These are phyloP conservation scores for Oreohelix idahoensis DNA, from an alignment of 1,140 invertebrate genomes.

Conservation along the genomic window DNA sequence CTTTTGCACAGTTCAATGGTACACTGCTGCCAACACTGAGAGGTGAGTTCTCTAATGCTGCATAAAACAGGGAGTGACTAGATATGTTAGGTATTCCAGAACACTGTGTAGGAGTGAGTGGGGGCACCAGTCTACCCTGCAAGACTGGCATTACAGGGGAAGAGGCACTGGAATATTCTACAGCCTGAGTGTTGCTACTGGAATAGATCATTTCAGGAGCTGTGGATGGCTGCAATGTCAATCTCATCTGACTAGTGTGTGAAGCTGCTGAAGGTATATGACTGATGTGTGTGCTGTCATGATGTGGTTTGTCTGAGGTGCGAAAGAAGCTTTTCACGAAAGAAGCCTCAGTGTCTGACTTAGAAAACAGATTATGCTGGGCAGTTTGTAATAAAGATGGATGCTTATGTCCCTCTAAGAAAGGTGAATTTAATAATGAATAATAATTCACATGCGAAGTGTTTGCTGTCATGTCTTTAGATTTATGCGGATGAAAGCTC, in stretches of 20 bases:
- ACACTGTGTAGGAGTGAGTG: too few species aligned
- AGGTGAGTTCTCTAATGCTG: background rate
- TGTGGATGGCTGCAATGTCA: background rate
- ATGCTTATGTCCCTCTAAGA: background rate
- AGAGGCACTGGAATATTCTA: constrained; percentile 18
- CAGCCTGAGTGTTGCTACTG: background rate
- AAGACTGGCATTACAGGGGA: constrained; percentile 34
- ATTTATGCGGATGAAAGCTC: background rate
- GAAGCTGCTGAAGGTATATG: background rate
- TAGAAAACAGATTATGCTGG: background rate
- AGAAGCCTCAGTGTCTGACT: background rate
- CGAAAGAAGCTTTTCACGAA: background rate
- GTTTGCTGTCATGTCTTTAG: background rate
- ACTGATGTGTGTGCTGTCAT: background rate
- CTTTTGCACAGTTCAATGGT: background rate
- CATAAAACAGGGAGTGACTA: constrained; percentile 8
- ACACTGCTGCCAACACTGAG: background rate
- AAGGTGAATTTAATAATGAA: background rate
- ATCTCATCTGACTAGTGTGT: background rate
- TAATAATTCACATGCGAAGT: too few species aligned
- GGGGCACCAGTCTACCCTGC: constrained; percentile 6
- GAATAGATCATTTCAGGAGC: background rate
- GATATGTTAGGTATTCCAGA: background rate
- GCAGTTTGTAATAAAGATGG: background rate
- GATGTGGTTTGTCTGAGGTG: background rate